Percentiles rank a stretch among this genome's conserved stretches.
These are phyloP conservation scores for Corythornis madagascariensis DNA, from an alignment of 2,113 vertebrate species.

Conservation along the genomic window DNA sequence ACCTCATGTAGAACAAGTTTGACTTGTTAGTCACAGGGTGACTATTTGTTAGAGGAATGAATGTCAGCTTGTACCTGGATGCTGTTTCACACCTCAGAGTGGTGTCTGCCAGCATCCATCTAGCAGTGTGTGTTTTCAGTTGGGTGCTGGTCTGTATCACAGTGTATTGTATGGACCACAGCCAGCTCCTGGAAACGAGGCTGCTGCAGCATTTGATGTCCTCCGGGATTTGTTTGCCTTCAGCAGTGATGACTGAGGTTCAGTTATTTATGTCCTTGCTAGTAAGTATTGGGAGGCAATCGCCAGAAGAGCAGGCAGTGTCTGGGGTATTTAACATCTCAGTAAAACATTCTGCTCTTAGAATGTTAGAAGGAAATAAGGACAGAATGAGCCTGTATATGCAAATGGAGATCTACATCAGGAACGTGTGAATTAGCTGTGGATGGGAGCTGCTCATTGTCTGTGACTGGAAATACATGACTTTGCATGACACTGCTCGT, in stretches of 20 bases:
- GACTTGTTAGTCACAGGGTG: background rate
- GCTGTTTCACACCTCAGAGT: background rate
- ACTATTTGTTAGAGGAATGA: background rate
- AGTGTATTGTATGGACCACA: rapidly evolving
- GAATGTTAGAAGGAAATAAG: background rate
- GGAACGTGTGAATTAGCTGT: background rate
- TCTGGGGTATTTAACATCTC: background rate
- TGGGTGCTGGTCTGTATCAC: background rate
- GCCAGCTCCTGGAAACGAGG: background rate
- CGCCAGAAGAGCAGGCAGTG: background rate
- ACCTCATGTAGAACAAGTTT: rapidly evolving
- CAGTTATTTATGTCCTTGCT: background rate
- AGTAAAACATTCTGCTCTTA: background rate
- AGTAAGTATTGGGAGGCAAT: background rate
- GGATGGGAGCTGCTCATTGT: background rate
- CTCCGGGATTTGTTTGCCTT: background rate
- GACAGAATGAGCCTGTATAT: background rate
- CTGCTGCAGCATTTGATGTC: rapidly evolving
- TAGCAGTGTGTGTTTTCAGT: background rate
- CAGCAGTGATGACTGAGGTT: background rate
- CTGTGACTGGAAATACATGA: background rate
- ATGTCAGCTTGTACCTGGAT: background rate
- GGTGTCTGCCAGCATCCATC: background rate
- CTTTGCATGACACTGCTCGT: background rate
- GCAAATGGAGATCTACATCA: background rate